Evolutionary conservation across 2,113 vertebrate species (phyloP).

Genomic region (Bubalus kerabau): DNA sequence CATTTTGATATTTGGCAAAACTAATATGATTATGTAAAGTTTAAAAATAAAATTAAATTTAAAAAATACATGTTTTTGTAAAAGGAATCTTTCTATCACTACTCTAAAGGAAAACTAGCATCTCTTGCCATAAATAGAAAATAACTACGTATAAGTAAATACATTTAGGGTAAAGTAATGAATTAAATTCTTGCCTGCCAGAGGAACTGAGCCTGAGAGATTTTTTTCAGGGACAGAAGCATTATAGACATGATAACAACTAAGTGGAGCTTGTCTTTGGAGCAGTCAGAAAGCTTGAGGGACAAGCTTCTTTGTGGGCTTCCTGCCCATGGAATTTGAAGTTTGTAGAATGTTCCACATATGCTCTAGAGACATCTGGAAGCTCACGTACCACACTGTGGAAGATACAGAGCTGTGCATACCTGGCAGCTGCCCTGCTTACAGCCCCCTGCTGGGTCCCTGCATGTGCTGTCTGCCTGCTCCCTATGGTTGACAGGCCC

Average conservation of each 20-base stretch:
- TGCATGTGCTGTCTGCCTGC: no score
- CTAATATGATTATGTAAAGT: no score
- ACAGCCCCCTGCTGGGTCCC: background rate
- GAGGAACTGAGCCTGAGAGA: background rate
- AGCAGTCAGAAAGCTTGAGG: background rate
- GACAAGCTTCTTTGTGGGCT: background rate
- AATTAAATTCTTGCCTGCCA: background rate
- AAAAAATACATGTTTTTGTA: background rate
- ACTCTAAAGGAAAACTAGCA: background rate
- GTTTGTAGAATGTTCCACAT: background rate
- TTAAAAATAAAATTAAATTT: no score
- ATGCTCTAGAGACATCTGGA: background rate
- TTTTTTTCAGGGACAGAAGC: background rate
- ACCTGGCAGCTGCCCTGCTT: background rate
- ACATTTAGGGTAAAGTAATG: background rate
- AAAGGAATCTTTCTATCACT: background rate
- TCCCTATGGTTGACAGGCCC: background rate
- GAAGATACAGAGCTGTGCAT: background rate
- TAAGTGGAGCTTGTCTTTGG: background rate
- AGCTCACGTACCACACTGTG: background rate
- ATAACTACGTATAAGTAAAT: background rate
- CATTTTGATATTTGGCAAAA: no score
- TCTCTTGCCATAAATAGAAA: background rate
- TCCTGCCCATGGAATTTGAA: background rate
- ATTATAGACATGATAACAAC: no score